Evolutionary conservation across 2,797 vertebrate species (phyloP), one percentile per base, ranked within the genome.

Genomic region (Macropus fuliginosus): DNA sequence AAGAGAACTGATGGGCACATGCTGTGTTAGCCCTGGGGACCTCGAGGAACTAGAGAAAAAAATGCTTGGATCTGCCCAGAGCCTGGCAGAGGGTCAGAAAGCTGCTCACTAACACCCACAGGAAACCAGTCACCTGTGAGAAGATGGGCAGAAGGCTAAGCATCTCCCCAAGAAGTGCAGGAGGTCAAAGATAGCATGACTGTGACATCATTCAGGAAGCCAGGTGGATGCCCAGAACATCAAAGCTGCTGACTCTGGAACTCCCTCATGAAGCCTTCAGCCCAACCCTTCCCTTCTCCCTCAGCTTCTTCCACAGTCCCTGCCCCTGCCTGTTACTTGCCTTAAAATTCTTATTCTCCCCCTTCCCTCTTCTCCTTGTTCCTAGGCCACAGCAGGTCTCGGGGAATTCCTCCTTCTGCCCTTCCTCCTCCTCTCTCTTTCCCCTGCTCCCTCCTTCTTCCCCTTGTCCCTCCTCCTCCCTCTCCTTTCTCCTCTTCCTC

Each of bases 351-450:
- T 66, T 16, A 14, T n/a, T 66, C 34, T 66, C 14, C 14, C 1
- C 13, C 34, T n/a, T n/a, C 31, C 31, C 59, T 13, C 31, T 62
- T 34, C 14, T 34, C 14, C 34, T 66, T 16, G 62, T 14, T 66
- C 62, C 34, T 66, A 34, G 59, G 31, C 59, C 29, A 14, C 13
- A n/a, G 59, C 4, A 16, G 16, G 13, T 1, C 62, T n/a, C 5
- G 1, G 16, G 34, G 14, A n/a, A 66, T 66, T 16, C 34, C 12
- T n/a, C 14, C 34, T 34, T 66, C 4, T 1, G 8, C 28, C 28
- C 28, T 29, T 1, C 31, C 31, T 5, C 12, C 31, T 9, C 10
- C 0, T 0, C 13, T 3, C 31, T 3, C 0, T 29, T 8, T 4
- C 9, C 1, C 12, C 46, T 46, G 46, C 46, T 46, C 46, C 46